Evolutionary conservation across 2,888 invertebrate genomes (phyloP).

Genomic region (Lasioglossum figueresi): DNA sequence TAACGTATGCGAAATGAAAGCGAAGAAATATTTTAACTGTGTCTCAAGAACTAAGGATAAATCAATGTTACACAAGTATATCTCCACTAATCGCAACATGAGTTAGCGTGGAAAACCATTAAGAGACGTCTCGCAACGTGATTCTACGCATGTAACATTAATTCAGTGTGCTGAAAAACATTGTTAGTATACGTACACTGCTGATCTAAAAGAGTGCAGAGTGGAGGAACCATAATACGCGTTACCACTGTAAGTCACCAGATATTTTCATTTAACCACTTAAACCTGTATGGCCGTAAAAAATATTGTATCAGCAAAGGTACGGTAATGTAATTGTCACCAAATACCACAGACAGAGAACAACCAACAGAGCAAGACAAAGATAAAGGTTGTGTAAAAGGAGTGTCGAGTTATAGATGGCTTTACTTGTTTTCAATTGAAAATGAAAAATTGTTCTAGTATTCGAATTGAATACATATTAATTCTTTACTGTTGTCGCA

Average conservation of each 20-base stretch:
- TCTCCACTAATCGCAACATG: slow-evolving; percentile 31
- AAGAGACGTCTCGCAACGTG: slow-evolving; percentile 8
- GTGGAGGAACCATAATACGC: slow-evolving; percentile 78
- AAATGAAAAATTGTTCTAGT: not conserved
- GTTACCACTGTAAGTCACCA: slow-evolving; percentile 77
- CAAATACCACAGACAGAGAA: slow-evolving; percentile 68
- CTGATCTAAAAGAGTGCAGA: slow-evolving; percentile 78
- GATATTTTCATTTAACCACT: slow-evolving; percentile 66
- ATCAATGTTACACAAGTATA: slow-evolving; percentile 61
- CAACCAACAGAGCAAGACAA: slow-evolving; percentile 62
- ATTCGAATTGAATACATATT: not conserved
- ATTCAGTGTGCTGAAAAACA: slow-evolving; percentile 58
- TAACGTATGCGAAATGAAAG: slow-evolving; percentile 31
- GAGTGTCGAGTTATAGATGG: slow-evolving; percentile 34
- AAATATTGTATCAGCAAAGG: slow-evolving; percentile 50
- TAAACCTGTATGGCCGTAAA: slow-evolving; percentile 46
- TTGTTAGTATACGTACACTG: slow-evolving; percentile 77
- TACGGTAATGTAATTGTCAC: slow-evolving; percentile 58
- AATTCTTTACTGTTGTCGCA: slow-evolving; percentile 1
- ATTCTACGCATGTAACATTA: slow-evolving; percentile 56
- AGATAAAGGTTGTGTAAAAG: slow-evolving; percentile 60
- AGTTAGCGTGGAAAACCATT: slow-evolving; percentile 29
- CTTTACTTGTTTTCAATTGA: not conserved
- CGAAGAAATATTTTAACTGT: slow-evolving; percentile 63
- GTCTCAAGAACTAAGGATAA: slow-evolving; percentile 45